Evolutionary conservation across 64 coral and sea anemone species (phyloP), one percentile per base, ranked within the genome.

Genomic region (Dendronephthya gigantea): DNA sequence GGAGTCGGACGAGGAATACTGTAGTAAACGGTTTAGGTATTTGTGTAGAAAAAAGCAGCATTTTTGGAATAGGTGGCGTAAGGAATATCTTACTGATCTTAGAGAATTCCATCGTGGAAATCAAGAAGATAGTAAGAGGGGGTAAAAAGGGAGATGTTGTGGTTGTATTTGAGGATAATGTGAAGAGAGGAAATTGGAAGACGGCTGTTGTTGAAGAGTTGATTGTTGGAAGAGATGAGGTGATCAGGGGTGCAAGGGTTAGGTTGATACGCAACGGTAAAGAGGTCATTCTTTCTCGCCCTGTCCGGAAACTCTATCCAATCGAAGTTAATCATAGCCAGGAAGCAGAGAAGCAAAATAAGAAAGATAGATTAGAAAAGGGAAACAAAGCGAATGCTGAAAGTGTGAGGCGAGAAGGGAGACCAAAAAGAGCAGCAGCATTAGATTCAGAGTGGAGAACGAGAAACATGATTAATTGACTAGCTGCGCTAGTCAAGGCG

Each of bases 401-500:
- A 45, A 45, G 41, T 45, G 41, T 6, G 41, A 45, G 11, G 75
- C 75, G 75, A 31, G 75, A 83, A 45, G 35, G 7, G 82, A 83
- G 82, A 48, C 82, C 82, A 40, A 83, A 83, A 40, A 40, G 82
- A 48, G 82, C 40, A 48, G 82, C 40, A 48, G 82, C 82, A 28
- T 45, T 83, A 40, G 82, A 83, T 83, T 40, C 82, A 45, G 82
- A 47, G 38, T 83, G 82, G 82, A 83, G 48, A 48, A 83, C 82
- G 82, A 83, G 82, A 48, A 83, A 83, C 41, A 83, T 83, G 82
- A 40, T 83, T 34, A 40, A 83, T 83, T 83, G 82, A 83, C 41
- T 83, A 83, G 82, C 82, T 40, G 82, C 27, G 82, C 82, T 83
- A 83, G 41, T 83, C 82, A 83, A 83, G 82, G 82, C 48, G 82